Conservation (phyloP, 2,113 vertebrate species). For the Myotis brandtii region DNA sequence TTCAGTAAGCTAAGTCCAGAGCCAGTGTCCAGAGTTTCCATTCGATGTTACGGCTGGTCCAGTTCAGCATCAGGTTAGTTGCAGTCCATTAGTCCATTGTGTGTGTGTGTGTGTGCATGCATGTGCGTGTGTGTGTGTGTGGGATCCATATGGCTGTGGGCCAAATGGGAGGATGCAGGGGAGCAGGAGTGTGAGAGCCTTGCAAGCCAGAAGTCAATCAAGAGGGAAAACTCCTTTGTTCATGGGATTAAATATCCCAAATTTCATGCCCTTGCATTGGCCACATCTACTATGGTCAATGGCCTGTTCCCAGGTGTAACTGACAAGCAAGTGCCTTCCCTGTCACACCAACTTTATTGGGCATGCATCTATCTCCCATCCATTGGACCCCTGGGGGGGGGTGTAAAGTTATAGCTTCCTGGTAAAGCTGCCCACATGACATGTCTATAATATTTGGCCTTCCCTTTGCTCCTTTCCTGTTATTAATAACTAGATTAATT, state of each 20-base stretch:
- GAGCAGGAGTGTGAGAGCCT: neutral
- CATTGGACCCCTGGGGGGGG: neutral
- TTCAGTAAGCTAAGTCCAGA: neutral
- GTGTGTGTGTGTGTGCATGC: neutral
- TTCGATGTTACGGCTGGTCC: neutral
- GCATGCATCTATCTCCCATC: neutral
- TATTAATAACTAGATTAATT: too few species aligned
- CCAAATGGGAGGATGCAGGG: neutral
- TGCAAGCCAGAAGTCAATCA: neutral
- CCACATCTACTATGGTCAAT: neutral
- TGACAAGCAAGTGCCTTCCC: neutral
- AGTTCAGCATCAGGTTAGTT: neutral
- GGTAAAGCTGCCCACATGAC: neutral
- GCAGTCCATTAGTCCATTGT: neutral
- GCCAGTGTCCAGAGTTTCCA: neutral
- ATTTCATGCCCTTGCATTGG: neutral
- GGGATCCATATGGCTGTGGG: neutral
- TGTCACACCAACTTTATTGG: neutral
- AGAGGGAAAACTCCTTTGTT: neutral
- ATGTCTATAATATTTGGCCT: neutral
- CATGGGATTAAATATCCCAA: neutral
- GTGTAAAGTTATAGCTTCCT: neutral
- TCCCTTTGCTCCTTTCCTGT: too few species aligned
- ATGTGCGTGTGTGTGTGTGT: too few species aligned
- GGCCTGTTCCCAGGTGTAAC: neutral